phyloP scores from a whole-genome alignment of 1,140 invertebrate genomes.

The Trachymyrmex cornetzi region DNA sequence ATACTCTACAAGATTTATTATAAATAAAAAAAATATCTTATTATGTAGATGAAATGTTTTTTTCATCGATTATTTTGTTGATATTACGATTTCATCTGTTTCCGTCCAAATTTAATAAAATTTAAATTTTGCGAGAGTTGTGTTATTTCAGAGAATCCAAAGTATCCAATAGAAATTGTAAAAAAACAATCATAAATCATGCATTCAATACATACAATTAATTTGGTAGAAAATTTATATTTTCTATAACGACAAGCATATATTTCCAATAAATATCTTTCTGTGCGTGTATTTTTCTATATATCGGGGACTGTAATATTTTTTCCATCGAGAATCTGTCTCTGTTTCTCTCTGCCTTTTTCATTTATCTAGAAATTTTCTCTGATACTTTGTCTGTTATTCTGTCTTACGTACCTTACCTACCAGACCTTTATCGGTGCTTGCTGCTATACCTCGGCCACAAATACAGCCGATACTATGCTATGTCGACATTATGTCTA shows the following conservation, averaged over 20 bases:
- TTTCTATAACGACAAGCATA: not conserved
- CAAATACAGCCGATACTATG: constrained; percentile 84
- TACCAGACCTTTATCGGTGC: constrained; percentile 84
- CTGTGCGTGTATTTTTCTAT: not conserved
- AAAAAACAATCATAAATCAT: constrained; percentile 5
- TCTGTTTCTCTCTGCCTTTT: constrained; percentile 44
- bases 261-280: constrained; percentile 11
- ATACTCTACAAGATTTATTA: not conserved
- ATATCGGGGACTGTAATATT: constrained; percentile 24
- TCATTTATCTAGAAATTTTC: constrained; percentile 69
- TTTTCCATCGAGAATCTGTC: constrained; percentile 36
- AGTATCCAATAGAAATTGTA: not conserved
- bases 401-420: constrained; percentile 76
- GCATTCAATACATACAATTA: not conserved
- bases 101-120: not conserved
- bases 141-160: not conserved
- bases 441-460: constrained; percentile 86
- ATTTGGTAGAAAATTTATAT: not conserved
- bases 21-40: constrained; percentile 18
- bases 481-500: constrained; percentile 81
- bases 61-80: not conserved
- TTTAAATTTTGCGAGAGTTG: not conserved
- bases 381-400: constrained; percentile 72
- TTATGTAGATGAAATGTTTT: constrained; percentile 4
- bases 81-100: not conserved